Evolutionary conservation across 2,797 vertebrate genomes (phyloP), one percentile per base, ranked within the genome.

Genomic region (Cygnus olor): DNA sequence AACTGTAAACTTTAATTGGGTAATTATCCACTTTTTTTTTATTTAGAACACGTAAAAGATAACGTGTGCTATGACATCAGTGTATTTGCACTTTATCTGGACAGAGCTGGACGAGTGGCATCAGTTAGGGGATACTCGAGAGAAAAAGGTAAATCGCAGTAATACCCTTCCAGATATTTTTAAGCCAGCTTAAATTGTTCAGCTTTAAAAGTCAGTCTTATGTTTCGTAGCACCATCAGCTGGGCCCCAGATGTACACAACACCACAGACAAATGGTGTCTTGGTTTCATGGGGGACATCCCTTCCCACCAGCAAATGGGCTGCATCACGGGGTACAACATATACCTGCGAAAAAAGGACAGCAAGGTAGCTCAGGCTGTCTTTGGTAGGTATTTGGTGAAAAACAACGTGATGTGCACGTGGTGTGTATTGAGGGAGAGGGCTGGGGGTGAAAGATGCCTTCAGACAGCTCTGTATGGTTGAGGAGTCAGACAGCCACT

Each of bases 1-100:
- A 9, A 4, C 21, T 54, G 42, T 17, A 36, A 69, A 49, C 38
- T 32, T 16, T 2, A 7, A 6, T 4, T 7, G 30, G 4, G 21
- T 56, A n/a, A 9, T 42, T 2, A 1, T 13, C 34, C 34, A 2
- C 49, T 2, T 60, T 4, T 4, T 69, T 76, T 58, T 42, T 38
- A 28, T 47, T 20, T 86, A 98, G 98, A 97, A 84, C 98, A 94
- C 70, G 63, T 99, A 44, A 88, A 95, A 21, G 98, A 98, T 0
- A 66, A 83, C 6, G 5, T 94, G 80, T 99, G 99, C 95, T 99
- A 99, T 14, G 96, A 98, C 38, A 98, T 98, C 95, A 93, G 90
- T 0, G 98, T 99, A 16, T 97, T 96, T 27, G 97, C 96, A 0
- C 94, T 99, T 47, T 96, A 97, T 1, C 79, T 93, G 28, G 36